Conservation (phyloP, 2,113 vertebrate species). For the Cyprinodon brontotheroides region DNA sequence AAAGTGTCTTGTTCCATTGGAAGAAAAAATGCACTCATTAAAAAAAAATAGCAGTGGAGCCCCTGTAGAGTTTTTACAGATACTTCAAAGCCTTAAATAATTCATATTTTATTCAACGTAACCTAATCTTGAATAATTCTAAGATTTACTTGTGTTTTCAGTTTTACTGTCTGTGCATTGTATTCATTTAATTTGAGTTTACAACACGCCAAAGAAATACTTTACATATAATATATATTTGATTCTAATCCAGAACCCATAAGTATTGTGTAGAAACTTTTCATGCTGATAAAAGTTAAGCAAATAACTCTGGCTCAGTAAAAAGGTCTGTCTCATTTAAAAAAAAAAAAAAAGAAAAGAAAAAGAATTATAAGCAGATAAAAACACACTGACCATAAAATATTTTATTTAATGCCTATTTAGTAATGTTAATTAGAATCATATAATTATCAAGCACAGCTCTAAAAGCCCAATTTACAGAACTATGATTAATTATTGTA, state of each 20-base stretch:
- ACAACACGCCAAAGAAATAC: background rate
- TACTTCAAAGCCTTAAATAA: background rate
- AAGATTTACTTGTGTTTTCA: background rate
- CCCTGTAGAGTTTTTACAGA: constrained; percentile 12
- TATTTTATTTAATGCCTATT: background rate
- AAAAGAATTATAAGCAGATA: background rate
- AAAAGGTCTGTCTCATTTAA: background rate
- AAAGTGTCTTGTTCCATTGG: no score
- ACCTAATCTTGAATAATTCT: background rate
- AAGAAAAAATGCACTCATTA: no score
- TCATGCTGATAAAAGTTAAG: no score
- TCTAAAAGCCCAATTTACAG: background rate
- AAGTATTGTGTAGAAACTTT: background rate
- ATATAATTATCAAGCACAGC: background rate
- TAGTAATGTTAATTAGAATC: background rate
- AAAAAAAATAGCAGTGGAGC: background rate
- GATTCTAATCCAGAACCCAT: background rate
- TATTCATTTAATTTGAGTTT: background rate
- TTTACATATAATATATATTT: background rate
- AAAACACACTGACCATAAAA: background rate
- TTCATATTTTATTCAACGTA: background rate
- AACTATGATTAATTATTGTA: background rate
- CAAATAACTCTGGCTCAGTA: background rate
- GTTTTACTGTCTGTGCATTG: background rate
- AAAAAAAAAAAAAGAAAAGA: background rate